Evolutionary conservation across 1,140 invertebrate genomes (phyloP).

Genomic region (Magallana ariakensis): DNA sequence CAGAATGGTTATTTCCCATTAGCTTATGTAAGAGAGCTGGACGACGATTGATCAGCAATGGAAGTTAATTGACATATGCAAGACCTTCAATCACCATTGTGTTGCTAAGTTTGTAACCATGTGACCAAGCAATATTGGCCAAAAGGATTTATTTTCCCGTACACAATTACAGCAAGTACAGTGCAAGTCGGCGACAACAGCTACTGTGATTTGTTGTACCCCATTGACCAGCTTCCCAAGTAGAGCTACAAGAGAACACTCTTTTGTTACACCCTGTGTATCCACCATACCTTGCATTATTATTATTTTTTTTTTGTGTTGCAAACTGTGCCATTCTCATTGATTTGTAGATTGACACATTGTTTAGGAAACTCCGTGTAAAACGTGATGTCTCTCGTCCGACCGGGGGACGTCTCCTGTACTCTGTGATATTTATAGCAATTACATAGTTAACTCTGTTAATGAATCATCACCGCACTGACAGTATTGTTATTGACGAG

Average conservation of each 20-base stretch:
- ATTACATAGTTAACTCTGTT: constrained; percentile 17
- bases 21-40: constrained; percentile 77
- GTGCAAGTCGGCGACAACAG: neutral
- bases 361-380: neutral
- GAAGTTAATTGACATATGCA: constrained; percentile 2
- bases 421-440: constrained; percentile 36
- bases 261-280: neutral
- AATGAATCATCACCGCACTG: constrained; percentile 19
- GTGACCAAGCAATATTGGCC: constrained; percentile 21
- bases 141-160: constrained; percentile 13
- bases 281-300: constrained; percentile 13
- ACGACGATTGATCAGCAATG: constrained; percentile 61
- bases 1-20: constrained; percentile 78
- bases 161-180: neutral
- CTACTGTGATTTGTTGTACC: neutral
- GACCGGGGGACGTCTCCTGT: neutral
- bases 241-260: neutral
- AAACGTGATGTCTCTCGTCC: neutral
- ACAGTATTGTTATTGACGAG: constrained; percentile 9
- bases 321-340: constrained; percentile 20
- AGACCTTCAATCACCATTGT: constrained; percentile 12
- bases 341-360: constrained; percentile 1
- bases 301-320: neutral
- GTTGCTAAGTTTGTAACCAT: constrained; percentile 24
- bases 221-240: constrained; percentile 1